phyloP scores from a whole-genome alignment of 2,888 invertebrate species.

The Atrina japonica region DNA sequence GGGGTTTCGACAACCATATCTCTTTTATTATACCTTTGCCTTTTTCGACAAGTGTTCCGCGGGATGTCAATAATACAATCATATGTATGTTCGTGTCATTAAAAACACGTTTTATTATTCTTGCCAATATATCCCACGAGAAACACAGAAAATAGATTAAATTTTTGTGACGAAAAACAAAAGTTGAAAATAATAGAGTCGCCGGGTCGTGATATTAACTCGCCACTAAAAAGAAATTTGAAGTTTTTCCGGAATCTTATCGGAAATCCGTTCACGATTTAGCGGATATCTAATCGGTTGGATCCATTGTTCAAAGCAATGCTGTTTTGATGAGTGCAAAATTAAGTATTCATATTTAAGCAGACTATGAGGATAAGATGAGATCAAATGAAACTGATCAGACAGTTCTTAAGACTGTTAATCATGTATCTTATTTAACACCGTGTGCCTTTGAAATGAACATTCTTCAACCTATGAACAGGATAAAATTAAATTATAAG shows the following conservation, averaged over 20 bases:
- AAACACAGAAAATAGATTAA: slow-evolving; percentile 14
- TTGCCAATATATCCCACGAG: too few relatives aligned
- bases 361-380: slow-evolving; percentile 20
- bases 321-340: slow-evolving; percentile 41
- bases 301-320: slow-evolving; percentile 26
- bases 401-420: background rate
- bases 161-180: slow-evolving; percentile 21
- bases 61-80: too few relatives aligned
- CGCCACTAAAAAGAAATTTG: slow-evolving; percentile 34
- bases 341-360: slow-evolving; percentile 38
- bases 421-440: background rate
- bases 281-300: slow-evolving; percentile 32
- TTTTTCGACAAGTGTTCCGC: too few relatives aligned
- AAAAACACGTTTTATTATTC: too few relatives aligned
- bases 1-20: too few relatives aligned
- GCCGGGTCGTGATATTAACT: slow-evolving; percentile 13
- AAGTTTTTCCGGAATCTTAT: slow-evolving; percentile 25
- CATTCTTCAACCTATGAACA: background rate
- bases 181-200: slow-evolving; percentile 8
- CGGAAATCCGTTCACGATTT: slow-evolving; percentile 39
- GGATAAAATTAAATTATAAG: background rate
- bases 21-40: too few relatives aligned
- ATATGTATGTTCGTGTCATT: too few relatives aligned
- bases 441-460: background rate
- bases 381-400: slow-evolving; percentile 18